Evolutionary conservation across 1,140 invertebrate species (phyloP).

Genomic region (Drosophila bifasciata): DNA sequence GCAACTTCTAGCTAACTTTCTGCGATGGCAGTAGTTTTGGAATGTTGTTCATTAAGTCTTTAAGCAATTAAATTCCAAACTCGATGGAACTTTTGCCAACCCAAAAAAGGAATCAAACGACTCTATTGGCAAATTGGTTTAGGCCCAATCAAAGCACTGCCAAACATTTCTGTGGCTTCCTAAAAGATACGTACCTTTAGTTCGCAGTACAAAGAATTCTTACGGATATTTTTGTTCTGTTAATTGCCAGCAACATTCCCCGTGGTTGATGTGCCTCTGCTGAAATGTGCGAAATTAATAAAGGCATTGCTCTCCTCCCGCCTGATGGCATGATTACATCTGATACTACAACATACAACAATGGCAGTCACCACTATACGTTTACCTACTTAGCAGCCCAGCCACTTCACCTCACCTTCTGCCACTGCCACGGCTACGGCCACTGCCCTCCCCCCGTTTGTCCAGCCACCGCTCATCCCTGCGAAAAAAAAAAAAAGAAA

Average conservation of each 20-base stretch:
- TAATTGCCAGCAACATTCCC: slow-evolving; percentile 49
- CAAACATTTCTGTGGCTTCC: slow-evolving; percentile 40
- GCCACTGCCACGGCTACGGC: too few relatives aligned
- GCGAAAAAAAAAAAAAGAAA: neutral
- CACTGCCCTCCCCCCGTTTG: neutral
- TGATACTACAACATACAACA: slow-evolving; percentile 34
- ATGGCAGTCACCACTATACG: slow-evolving; percentile 29
- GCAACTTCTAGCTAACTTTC: slow-evolving; percentile 9
- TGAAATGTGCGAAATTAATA: slow-evolving; percentile 73
- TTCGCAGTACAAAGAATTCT: neutral
- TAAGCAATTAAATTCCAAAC: slow-evolving; percentile 46
- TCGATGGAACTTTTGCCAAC: slow-evolving; percentile 38
- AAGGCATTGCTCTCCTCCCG: slow-evolving; percentile 53
- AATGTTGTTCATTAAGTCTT: slow-evolving; percentile 45
- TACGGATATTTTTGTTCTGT: slow-evolving; percentile 35
- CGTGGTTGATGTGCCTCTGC: slow-evolving; percentile 34
- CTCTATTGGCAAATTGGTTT: slow-evolving; percentile 1
- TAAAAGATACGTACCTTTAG: neutral
- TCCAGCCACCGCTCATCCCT: slow-evolving; percentile 28
- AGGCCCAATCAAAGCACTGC: neutral
- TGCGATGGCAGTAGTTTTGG: neutral
- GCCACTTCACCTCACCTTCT: slow-evolving; percentile 6
- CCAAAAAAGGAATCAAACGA: neutral
- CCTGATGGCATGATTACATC: slow-evolving; percentile 65
- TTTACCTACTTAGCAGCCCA: slow-evolving; percentile 58